Conservation (phyloP, 1,140 invertebrate genomes). For the Apolygus lucorum region DNA sequence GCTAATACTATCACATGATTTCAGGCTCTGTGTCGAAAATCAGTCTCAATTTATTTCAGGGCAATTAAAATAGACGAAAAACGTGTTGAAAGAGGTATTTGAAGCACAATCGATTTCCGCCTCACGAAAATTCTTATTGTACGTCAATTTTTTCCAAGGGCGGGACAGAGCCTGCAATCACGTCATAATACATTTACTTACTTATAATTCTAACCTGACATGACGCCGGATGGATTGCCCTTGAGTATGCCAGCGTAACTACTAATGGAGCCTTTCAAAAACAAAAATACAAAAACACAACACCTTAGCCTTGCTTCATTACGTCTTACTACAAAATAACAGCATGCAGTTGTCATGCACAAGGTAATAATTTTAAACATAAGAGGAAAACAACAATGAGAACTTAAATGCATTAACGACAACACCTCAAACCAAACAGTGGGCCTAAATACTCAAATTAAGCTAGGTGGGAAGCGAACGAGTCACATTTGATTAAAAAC, state of each 20-base stretch:
- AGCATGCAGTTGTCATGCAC: not conserved
- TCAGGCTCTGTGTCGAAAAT: no score
- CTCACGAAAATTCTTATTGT: no score
- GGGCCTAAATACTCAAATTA: no score
- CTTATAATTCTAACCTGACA: slow-evolving; percentile 53
- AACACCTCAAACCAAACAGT: slow-evolving; percentile 1
- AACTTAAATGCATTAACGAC: not conserved
- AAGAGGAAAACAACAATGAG: not conserved
- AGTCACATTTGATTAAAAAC: not conserved
- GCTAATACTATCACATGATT: no score
- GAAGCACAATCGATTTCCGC: no score
- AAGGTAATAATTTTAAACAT: not conserved
- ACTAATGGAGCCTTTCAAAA: slow-evolving; percentile 47
- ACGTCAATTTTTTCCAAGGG: no score
- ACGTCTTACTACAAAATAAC: no score
- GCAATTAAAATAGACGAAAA: no score
- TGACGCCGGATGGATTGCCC: slow-evolving; percentile 55
- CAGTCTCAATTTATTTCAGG: no score
- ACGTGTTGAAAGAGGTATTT: no score
- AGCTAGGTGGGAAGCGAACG: not conserved
- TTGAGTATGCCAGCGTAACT: slow-evolving; percentile 69
- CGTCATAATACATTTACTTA: slow-evolving; percentile 17
- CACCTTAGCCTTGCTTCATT: slow-evolving; percentile 25
- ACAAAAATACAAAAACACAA: slow-evolving; percentile 33
- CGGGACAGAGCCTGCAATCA: not conserved